phyloP scores from a whole-genome alignment of 2,888 invertebrate genomes.

The Aelia acuminata region DNA sequence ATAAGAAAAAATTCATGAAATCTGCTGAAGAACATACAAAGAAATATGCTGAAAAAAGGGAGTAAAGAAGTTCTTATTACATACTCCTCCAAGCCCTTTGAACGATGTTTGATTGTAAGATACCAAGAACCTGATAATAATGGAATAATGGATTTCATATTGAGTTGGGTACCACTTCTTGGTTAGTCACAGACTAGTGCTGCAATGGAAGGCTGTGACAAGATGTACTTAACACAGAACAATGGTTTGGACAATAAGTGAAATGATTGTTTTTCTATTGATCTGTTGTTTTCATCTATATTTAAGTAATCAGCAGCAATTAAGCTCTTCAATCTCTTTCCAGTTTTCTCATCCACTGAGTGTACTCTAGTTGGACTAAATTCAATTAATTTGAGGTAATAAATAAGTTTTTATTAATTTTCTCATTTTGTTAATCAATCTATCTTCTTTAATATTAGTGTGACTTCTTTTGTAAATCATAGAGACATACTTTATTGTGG shows the following conservation, averaged over 20 bases:
- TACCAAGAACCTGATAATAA: constrained; percentile 54
- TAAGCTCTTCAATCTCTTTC: constrained; percentile 30
- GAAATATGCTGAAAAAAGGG: constrained; percentile 74
- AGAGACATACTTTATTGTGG: constrained; percentile 41
- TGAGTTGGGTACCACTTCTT: constrained; percentile 52
- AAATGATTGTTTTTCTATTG: constrained; percentile 45
- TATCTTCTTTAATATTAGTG: constrained; percentile 20
- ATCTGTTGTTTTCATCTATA: constrained; percentile 49
- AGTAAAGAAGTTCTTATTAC: constrained; percentile 18
- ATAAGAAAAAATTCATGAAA: constrained; percentile 76
- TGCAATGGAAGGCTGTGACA: constrained; percentile 58
- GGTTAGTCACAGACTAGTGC: constrained; percentile 57
- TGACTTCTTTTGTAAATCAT: constrained; percentile 11
- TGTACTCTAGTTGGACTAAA: constrained; percentile 40
- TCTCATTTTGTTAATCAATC: not conserved
- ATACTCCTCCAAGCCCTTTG: constrained; percentile 6
- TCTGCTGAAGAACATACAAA: constrained; percentile 77
- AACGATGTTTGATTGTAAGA: constrained; percentile 45
- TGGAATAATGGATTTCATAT: constrained; percentile 36
- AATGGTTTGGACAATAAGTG: constrained; percentile 56
- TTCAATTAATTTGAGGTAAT: constrained; percentile 11
- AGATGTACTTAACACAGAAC: constrained; percentile 55
- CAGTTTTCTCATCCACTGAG: constrained; percentile 27
- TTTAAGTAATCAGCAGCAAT: constrained; percentile 34
- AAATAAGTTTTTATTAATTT: constrained; percentile 19